Base-by-base conservation (phyloP, 2,888 invertebrate genomes). In the Odontocerum albicorne region DNA sequence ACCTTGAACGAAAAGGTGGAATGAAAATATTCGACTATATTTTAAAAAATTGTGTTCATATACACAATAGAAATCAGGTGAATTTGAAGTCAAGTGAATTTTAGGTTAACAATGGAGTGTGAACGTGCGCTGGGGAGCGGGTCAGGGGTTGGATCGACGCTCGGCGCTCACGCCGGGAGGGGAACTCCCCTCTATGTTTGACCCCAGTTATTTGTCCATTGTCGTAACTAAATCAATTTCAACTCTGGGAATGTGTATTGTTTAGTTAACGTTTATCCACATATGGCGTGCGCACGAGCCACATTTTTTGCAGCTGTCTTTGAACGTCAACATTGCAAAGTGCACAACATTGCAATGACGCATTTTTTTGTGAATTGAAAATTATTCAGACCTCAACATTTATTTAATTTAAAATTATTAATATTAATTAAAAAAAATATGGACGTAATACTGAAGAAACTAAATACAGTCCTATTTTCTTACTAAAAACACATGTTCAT, bases 11-110 rank as follows among this genome's bases (percentile, higher is more conserved):
- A n/a, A n/a, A n/a, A n/a, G n/a, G n/a, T n/a, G n/a, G n/a, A n/a
- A n/a, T n/a, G n/a, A n/a, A n/a, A n/a, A n/a, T n/a, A n/a, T n/a
- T n/a, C n/a, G n/a, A n/a, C n/a, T n/a, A n/a, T n/a, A n/a, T n/a
- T n/a, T n/a, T n/a, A n/a, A n/a, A n/a, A n/a, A n/a, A n/a, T 64
- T 56, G 69, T 66, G 69, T 67, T 73, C 71, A 31, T 16, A 6
- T 10, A 8, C 32, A 21, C 20, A 2, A 20, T 21, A 21, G 21
- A 42, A 42, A 43, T 32, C 50, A 50, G 42, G 50, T 50, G 50
- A 50, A 33, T 16, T 40, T 20, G 3, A 16, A 35, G 40, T 13
- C 38, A 49, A 39, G 39, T 39, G 39, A 22, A 49, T 27, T 16
- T 22, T 49, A 15, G n/a, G 22, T 8, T 38, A 38, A 49, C 49